Base-by-base conservation (phyloP, 1,140 invertebrate species). In the Meteorus sp. region DNA sequence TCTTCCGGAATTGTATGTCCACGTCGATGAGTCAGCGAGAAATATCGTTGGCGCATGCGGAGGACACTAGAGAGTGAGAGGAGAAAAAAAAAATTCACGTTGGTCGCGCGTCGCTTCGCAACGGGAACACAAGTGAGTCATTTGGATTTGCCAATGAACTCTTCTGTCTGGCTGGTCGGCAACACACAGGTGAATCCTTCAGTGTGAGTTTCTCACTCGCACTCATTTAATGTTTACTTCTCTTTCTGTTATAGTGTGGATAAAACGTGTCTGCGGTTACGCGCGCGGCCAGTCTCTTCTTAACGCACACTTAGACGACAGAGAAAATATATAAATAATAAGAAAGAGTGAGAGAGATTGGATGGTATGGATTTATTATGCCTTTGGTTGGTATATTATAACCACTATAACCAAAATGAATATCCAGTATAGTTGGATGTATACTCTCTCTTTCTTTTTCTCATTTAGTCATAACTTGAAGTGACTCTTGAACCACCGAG, bases 51-150 rank as follows among this genome's bases (percentile, higher is more conserved):
- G 25, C 17, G 22, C 19, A 19, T 22, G 17, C 19, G 20, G 43
- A 19, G 6, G 20, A 20, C n/a, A 45, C 7, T 8, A 7, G 45
- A 9, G 25, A 20, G 17, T 37, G 22, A 13, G 50, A 17, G 11
- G 8, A 22, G 6, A 35, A 15, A 52, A 33, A 52, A 52, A 52
- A 51, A 33, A 52, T 35, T 13, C 13, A 45, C 6, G n/a, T 11
- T 48, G 6, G 51, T 61, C 55, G 54, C 48, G 44, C 44, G 47
- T 44, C 44, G 52, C 41, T 56, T 59, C 33, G 53, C 61, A 62
- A 62, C 56, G 61, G 61, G 56, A 51, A 62, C 37, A 27, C n/a
- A 55, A 56, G 60, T 62, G 60, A 62, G 48, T 62, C 60, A 62
- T 56, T 55, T 50, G 27, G 54, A 62, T 57, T 62, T 44, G 47